Evolutionary conservation across 2,113 vertebrate genomes (phyloP).

Genomic region (Pampusana beccarii): DNA sequence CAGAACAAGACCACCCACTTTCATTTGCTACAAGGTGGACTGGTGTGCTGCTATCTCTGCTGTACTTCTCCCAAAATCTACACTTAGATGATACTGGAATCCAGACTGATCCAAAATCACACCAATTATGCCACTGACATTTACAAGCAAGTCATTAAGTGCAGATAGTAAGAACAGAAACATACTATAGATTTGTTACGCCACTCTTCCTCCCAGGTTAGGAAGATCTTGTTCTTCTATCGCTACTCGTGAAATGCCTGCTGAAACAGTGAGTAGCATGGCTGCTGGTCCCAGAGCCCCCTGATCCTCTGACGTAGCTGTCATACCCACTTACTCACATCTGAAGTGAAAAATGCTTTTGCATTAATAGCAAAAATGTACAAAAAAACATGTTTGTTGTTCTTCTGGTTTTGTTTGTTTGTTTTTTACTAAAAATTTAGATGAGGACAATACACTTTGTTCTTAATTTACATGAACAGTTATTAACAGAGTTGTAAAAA

Average conservation of each 20-base stretch:
- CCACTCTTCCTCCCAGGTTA: neutral
- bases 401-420: neutral
- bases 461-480: neutral
- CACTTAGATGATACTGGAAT: neutral
- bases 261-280: neutral
- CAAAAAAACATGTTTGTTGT: rapidly evolving
- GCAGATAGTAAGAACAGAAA: neutral
- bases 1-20: neutral
- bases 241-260: neutral
- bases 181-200: neutral
- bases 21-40: neutral
- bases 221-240: neutral
- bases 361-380: neutral
- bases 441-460: neutral
- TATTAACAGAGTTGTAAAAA: neutral
- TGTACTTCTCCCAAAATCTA: neutral
- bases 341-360: neutral
- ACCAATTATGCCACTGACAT: neutral
- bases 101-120: neutral
- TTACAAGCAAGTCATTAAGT: neutral
- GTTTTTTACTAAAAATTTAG: neutral
- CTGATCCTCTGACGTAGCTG: neutral
- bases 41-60: neutral
- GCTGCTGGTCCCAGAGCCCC: rapidly evolving
- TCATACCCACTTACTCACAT: neutral